A percentile compares a stretch with the other conserved stretches of the same genome.
Conservation (phyloP, 92 coral and sea anemone species). For the Chrysogorgia sp. region DNA sequence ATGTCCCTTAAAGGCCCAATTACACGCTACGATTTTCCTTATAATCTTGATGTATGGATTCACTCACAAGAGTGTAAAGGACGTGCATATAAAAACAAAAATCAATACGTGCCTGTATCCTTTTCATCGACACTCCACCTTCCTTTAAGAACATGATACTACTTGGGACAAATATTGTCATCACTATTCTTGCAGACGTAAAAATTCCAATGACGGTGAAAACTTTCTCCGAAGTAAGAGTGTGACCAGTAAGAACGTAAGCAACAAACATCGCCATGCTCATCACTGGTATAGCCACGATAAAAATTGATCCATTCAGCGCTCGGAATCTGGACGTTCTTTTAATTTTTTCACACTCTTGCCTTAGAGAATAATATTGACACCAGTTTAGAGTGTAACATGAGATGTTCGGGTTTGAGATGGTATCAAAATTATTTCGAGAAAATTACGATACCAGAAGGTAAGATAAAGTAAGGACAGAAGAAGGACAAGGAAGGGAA, state of each 20-base stretch:
- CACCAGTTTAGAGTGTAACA: neutral
- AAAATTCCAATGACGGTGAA: conserved; percentile 88
- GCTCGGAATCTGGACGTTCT: conserved; percentile 66
- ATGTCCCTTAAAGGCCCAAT: too few relatives aligned
- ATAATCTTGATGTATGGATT: too few relatives aligned
- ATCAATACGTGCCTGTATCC: conserved; percentile 78
- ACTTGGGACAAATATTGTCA: conserved; percentile 75
- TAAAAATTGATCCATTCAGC: conserved; percentile 64
- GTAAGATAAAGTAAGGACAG: too few relatives aligned
- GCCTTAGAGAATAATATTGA: conserved; percentile 36
- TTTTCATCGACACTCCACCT: conserved; percentile 70
- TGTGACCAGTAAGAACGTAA: conserved; percentile 73
- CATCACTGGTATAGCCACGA: conserved; percentile 61
- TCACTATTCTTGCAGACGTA: conserved; percentile 54
- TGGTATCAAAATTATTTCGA: neutral
- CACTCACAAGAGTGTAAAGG: neutral
- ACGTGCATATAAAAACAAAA: neutral
- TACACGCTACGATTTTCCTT: too few relatives aligned
- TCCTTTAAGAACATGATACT: conserved; percentile 77
- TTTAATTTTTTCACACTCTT: conserved; percentile 70
- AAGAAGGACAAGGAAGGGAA: too few relatives aligned
- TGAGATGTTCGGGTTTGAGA: neutral
- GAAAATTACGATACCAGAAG: neutral
- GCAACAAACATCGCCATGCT: conserved; percentile 75
- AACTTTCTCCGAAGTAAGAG: conserved; percentile 74